These are phyloP conservation scores for Melospiza georgiana DNA, from an alignment of 2,113 vertebrate genomes.

Conservation along the genomic window DNA sequence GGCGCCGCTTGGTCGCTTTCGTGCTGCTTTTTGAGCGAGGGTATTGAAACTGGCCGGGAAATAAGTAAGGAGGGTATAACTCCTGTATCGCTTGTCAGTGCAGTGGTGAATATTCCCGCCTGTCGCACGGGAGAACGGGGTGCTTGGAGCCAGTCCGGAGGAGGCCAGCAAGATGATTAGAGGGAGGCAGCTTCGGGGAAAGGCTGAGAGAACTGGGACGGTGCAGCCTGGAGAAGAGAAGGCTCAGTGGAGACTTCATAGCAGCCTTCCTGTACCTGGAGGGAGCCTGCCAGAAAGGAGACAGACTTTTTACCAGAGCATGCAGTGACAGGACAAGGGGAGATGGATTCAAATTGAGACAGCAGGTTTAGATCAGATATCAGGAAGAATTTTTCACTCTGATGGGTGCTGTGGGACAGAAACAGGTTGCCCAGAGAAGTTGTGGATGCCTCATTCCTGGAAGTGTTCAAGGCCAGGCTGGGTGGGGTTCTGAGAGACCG, in stretches of 20 bases:
- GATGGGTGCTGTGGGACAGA: neutral
- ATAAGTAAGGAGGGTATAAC: neutral
- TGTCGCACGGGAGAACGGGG: neutral
- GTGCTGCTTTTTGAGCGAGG: neutral
- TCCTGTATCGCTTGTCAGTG: rapidly evolving
- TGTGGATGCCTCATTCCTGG: neutral
- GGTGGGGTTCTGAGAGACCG: neutral
- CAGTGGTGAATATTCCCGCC: neutral
- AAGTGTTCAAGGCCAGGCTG: neutral
- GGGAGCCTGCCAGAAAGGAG: neutral
- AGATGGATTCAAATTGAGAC: neutral
- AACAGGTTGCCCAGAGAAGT: neutral
- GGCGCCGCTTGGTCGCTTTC: neutral
- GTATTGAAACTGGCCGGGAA: neutral
- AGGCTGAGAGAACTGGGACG: too few relatives aligned
- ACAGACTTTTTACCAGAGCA: neutral
- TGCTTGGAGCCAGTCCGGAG: neutral
- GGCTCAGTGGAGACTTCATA: neutral
- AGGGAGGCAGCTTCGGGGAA: neutral
- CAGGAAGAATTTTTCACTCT: neutral
- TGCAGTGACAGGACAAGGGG: neutral
- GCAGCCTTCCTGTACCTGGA: neutral
- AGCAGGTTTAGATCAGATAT: neutral
- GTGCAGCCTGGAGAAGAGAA: neutral
- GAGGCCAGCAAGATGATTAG: neutral